phyloP scores from a whole-genome alignment of 2,888 invertebrate species.

The Pyrgus malvae region DNA sequence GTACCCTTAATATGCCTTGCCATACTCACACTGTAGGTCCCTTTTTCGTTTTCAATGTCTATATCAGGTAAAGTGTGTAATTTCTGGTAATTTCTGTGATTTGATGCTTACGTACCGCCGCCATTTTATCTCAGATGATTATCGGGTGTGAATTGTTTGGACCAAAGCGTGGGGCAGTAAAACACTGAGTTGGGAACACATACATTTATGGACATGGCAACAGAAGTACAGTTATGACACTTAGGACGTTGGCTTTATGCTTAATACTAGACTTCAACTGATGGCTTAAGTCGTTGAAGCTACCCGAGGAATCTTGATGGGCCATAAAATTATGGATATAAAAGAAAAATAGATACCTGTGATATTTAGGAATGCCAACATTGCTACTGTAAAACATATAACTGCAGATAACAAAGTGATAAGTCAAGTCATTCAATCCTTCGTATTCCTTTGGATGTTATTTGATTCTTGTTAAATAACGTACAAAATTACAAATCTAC shows the following conservation, averaged over 20 bases:
- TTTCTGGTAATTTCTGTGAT: conserved; percentile 45
- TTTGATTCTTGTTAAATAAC: too few species aligned
- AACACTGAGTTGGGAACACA: conserved; percentile 42
- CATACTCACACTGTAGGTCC: not conserved
- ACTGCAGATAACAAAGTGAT: too few species aligned
- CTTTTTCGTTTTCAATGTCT: conserved; percentile 29
- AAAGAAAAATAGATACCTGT: too few species aligned
- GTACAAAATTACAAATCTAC: too few species aligned
- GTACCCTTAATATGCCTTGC: conserved; percentile 2
- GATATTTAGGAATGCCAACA: too few species aligned
- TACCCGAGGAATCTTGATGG: too few species aligned
- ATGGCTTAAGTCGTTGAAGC: too few species aligned
- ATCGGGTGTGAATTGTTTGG: conserved; percentile 74
- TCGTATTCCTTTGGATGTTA: too few species aligned
- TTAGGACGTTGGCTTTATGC: conserved; percentile 6
- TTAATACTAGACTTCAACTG: too few species aligned
- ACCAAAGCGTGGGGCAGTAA: conserved; percentile 56
- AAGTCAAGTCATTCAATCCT: too few species aligned
- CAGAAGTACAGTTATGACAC: conserved; percentile 6
- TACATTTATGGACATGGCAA: conserved; percentile 38
- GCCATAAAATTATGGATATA: too few species aligned
- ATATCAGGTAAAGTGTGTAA: conserved; percentile 32
- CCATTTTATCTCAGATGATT: conserved; percentile 69
- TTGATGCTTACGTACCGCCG: conserved; percentile 53
- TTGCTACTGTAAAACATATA: too few species aligned